Conservation (phyloP, 2,113 vertebrate species). For the Tragelaphus strepsiceros region DNA sequence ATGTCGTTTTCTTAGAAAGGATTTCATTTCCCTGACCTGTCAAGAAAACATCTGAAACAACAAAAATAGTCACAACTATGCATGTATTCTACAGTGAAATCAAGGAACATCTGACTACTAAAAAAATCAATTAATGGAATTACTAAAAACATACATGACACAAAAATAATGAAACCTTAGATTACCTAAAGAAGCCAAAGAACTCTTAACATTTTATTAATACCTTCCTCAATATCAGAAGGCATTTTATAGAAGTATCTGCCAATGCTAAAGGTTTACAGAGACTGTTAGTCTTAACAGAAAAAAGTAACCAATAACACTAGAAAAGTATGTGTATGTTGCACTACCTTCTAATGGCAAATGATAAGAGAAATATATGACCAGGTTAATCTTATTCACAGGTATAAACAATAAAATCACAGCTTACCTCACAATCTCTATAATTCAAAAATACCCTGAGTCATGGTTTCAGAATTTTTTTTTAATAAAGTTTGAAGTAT, state of each 20-base stretch:
- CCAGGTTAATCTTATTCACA: background rate
- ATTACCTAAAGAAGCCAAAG: slow-evolving; percentile 24
- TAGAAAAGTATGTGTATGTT: background rate
- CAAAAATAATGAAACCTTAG: background rate
- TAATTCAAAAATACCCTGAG: slow-evolving; percentile 14
- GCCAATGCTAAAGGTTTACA: background rate
- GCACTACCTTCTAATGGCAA: background rate
- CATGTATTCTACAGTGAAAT: background rate
- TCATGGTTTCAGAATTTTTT: background rate
- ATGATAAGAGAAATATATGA: background rate
- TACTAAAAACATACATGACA: background rate
- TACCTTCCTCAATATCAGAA: background rate
- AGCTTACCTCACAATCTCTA: background rate
- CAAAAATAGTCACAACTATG: background rate
- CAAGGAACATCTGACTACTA: background rate
- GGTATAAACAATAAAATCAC: background rate
- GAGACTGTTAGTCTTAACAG: background rate
- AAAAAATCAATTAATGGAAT: slow-evolving; percentile 25
- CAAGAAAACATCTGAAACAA: slow-evolving; percentile 10
- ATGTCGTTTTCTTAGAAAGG: background rate
- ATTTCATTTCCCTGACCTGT: background rate
- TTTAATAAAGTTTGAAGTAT: background rate
- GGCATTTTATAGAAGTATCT: background rate
- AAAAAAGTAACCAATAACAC: background rate
- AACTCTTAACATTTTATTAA: slow-evolving; percentile 6